Base-by-base conservation (phyloP, 2,113 vertebrate species). In the Nycticryphes semicollaris region DNA sequence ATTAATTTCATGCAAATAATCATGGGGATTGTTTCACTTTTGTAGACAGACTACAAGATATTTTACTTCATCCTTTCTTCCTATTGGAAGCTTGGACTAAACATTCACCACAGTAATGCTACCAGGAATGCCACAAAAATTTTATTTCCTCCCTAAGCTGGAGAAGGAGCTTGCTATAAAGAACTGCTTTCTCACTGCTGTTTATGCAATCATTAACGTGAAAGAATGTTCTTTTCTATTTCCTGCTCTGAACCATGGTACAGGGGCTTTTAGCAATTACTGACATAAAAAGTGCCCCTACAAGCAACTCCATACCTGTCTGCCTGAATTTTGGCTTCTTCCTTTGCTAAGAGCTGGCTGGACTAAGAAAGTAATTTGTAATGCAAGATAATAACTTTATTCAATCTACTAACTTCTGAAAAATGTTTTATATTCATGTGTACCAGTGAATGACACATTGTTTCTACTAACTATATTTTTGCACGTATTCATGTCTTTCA, bases 211-310 rank as follows among this genome's bases (percentile, higher is more conserved):
- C 33, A 50, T 74, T 84, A 94, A 74, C 94, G 67, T 87, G 47
- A 95, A 96, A 94, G 74, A 84, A 85, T n/a, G 82, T 95, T 39
- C 39, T 39, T 39, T 96, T 90, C 70, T 87, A 90, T 86, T 95
- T 97, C 94, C 90, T 87, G 79, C 62, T 96, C 62, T 88, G 87
- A 84, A 84, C 81, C 83, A 30, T 70, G 35, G 31, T 87, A 81
- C 41, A 90, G 67, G 66, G 57, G 10, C 79, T 89, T 80, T 96
- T 96, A 67, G 84, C 72, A 94, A 93, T 97, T 94, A 95, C 64
- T 90, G 87, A 69, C 67, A 97, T 77, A 87, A 84, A 62, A 95
- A 43, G 64, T 75, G 59, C 63, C 78, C 89, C 63, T 76, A 80
- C 56, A 90, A 77, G 85, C 79, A 89, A 59, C 74, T 91, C 64